phyloP scores from a whole-genome alignment of 2,888 invertebrate species.

The Epiperipatus broadwayi region DNA sequence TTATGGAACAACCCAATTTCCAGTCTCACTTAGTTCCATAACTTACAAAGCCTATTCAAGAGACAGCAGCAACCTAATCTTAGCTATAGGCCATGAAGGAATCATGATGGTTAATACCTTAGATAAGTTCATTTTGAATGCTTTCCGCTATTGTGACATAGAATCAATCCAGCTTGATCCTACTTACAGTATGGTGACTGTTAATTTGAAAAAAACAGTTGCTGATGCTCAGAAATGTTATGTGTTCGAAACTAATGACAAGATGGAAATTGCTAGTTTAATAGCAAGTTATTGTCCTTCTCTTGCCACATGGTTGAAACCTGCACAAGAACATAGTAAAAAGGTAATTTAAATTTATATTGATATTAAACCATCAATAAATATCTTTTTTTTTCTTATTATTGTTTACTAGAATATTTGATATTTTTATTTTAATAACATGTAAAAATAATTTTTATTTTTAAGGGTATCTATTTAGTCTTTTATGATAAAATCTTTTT shows the following conservation, averaged over 20 bases:
- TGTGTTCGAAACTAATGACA: constrained; percentile 72
- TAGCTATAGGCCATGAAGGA: constrained; percentile 77
- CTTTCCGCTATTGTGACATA: constrained; percentile 72
- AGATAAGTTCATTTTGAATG: constrained; percentile 74
- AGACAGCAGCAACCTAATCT: constrained; percentile 39
- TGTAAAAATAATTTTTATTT: too few species aligned
- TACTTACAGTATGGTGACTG: constrained; percentile 73
- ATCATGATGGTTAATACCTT: constrained; percentile 73
- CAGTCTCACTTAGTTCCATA: too few species aligned
- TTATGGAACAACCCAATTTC: constrained; percentile 58
- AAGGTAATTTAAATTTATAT: constrained; percentile 15
- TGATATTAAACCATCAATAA: too few species aligned
- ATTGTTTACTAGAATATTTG: too few species aligned
- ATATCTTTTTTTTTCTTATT: too few species aligned
- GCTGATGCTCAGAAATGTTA: constrained; percentile 61
- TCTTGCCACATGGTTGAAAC: constrained; percentile 40
- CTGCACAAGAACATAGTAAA: constrained; percentile 20
- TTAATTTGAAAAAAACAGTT: constrained; percentile 49
- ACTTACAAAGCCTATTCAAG: constrained; percentile 78
- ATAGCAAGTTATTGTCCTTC: constrained; percentile 77
- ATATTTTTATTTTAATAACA: too few species aligned
- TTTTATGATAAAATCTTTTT: too few species aligned
- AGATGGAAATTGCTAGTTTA: constrained; percentile 73
- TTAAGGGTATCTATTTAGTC: too few species aligned
- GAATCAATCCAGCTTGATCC: constrained; percentile 78